Evolutionary conservation across 2,797 vertebrate species (phyloP), one percentile per base, ranked within the genome.

Genomic region (Manis pentadactyla): DNA sequence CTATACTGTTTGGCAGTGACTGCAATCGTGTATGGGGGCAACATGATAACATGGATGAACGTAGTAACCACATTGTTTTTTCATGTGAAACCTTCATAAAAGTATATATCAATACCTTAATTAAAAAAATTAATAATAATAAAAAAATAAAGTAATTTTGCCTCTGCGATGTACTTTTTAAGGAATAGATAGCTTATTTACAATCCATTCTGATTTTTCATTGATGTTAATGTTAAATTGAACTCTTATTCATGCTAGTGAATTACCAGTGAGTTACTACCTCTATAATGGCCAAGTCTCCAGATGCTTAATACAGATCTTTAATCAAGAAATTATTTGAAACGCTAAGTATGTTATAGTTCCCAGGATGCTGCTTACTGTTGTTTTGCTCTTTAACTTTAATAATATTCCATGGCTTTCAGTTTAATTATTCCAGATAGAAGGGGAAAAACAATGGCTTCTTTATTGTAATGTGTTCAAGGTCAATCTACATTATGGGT

Each of bases 391-490:
- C 66, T 93, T 90, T 96, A 92, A 92, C 21, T 55, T 91, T 82
- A 93, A 79, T 94, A 87, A 59, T 87, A 90, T 86, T 86, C 82
- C 90, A 0, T 94, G 82, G 17, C 13, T 90, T 11, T 83, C 64
- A 68, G 23, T 91, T 96, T 92, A 90, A 93, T 95, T 88, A 73
- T 93, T 85, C 63, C 39, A 90, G 39, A 42, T 74, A 39, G 92
- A n/a, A 95, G 31, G 78, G 11, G 31, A 29, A 51, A 64, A 87
- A 87, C 27, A 75, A 51, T 84, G 37, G 29, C 49, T 78, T 77
- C 77, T 93, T 81, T 87, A 88, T 85, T 92, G 63, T 77, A 84
- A 94, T 61, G 14, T 84, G 12, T 17, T 93, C 51, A 63, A 85
- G 68, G 51, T 85, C 29, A 87, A 4, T 64, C 37, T 91, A 42